Percentiles rank a stretch among this genome's conserved stretches.
Evolutionary conservation across 2,113 vertebrate species (phyloP).

Genomic region (Ailurus styani): DNA sequence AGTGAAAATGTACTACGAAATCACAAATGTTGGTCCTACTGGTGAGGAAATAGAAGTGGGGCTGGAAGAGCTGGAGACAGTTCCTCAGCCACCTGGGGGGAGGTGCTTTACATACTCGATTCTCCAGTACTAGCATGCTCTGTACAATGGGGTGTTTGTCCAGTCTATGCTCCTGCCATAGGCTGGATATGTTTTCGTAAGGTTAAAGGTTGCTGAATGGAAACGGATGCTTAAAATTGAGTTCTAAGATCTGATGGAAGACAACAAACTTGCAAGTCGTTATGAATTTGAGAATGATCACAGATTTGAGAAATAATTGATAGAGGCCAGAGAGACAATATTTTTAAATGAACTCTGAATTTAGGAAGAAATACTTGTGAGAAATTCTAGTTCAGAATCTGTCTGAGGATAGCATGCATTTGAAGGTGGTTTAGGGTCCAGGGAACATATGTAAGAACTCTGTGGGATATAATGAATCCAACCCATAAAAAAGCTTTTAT

Average conservation of each 20-base stretch:
- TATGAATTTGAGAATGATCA: not conserved
- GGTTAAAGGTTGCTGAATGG: not conserved
- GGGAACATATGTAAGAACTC: not conserved
- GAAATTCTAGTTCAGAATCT: not conserved
- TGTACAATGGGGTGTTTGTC: accelerated
- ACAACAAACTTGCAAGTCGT: not conserved
- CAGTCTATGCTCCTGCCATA: not conserved
- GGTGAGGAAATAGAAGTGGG: not conserved
- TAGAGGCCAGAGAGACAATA: not conserved
- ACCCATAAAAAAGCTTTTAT: not conserved
- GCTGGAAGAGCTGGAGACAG: not conserved
- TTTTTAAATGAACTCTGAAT: not conserved
- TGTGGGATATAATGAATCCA: not conserved
- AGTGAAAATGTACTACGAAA: not conserved
- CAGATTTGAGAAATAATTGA: not conserved
- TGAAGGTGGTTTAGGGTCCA: not conserved
- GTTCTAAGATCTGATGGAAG: not conserved
- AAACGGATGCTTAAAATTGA: not conserved
- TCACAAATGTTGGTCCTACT: not conserved
- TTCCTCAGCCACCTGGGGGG: too few species aligned
- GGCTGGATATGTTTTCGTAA: not conserved
- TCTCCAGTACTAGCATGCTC: not conserved
- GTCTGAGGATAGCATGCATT: not conserved
- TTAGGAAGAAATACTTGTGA: not conserved
- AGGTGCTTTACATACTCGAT: accelerated